These are phyloP conservation scores for Drosophila parabipectinata DNA, from an alignment of 1,140 invertebrate genomes.

Conservation along the genomic window DNA sequence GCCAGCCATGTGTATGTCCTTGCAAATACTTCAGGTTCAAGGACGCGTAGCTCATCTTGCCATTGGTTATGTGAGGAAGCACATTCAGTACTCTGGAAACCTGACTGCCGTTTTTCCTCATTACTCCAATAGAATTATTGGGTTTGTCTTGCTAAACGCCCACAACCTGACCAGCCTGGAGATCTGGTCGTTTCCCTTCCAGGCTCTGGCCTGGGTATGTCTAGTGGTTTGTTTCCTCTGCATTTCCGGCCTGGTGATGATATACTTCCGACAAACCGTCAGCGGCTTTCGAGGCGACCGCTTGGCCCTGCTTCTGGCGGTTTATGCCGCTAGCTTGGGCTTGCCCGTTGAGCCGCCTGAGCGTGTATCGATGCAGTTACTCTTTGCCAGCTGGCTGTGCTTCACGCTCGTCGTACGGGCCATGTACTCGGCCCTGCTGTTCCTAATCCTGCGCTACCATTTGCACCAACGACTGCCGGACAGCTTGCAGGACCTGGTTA, in stretches of 20 bases:
- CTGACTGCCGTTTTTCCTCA: slow-evolving; percentile 55
- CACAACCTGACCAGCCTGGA: slow-evolving; percentile 57
- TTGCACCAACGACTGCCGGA: slow-evolving; percentile 49
- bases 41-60: slow-evolving; percentile 38
- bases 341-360: slow-evolving; percentile 29
- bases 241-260: slow-evolving; percentile 31
- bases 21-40: slow-evolving; percentile 6
- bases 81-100: slow-evolving; percentile 33
- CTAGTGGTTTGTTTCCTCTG: slow-evolving; percentile 34
- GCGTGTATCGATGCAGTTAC: slow-evolving; percentile 31
- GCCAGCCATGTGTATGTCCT: background rate
- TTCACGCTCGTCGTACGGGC: slow-evolving; percentile 50
- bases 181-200: slow-evolving; percentile 53
- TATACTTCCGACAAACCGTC: slow-evolving; percentile 13
- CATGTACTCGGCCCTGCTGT: slow-evolving; percentile 58
- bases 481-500: slow-evolving; percentile 31
- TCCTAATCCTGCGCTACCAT: slow-evolving; percentile 52
- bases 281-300: slow-evolving; percentile 6
- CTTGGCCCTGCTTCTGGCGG: slow-evolving; percentile 31
- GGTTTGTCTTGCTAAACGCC: slow-evolving; percentile 45
- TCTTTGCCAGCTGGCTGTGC: slow-evolving; percentile 49
- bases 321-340: slow-evolving; percentile 38
- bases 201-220: slow-evolving; percentile 39
- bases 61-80: slow-evolving; percentile 55
- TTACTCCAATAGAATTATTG: slow-evolving; percentile 45